Conservation (phyloP, 2,888 invertebrate species). For the Ichneumon xanthorius region DNA sequence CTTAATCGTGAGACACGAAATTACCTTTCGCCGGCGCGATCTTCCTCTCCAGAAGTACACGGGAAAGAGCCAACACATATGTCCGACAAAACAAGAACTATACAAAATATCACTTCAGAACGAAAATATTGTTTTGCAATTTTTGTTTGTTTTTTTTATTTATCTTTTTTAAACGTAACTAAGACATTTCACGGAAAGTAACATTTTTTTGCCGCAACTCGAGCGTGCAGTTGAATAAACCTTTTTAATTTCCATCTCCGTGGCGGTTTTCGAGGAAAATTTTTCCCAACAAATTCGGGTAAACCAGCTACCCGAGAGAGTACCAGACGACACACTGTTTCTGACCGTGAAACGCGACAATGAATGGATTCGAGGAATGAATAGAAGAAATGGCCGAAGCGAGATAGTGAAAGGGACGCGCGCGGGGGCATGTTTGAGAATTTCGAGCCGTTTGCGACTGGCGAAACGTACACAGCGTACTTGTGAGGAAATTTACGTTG, state of each 20-base stretch:
- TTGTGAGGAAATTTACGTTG: slow-evolving; percentile 41
- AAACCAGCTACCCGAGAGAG: slow-evolving; percentile 53
- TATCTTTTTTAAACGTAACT: not conserved
- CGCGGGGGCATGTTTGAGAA: slow-evolving; percentile 2
- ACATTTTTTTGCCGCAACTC: not conserved
- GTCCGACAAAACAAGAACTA: not conserved
- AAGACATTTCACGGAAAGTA: not conserved
- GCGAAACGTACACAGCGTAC: slow-evolving; percentile 48
- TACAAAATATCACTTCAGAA: not conserved
- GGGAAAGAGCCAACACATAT: slow-evolving; percentile 55
- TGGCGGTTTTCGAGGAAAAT: not conserved
- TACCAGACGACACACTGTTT: slow-evolving; percentile 15
- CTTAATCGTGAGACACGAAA: not conserved
- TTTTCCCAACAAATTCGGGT: not conserved
- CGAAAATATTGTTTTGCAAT: not conserved
- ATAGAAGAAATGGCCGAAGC: not conserved
- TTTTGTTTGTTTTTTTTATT: no score
- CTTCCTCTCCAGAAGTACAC: slow-evolving; percentile 47
- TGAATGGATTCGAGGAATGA: slow-evolving; percentile 28
- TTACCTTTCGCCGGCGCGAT: slow-evolving; percentile 61
- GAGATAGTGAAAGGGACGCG: not conserved
- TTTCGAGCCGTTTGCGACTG: slow-evolving; percentile 12
- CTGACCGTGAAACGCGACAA: slow-evolving; percentile 48
- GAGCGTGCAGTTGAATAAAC: not conserved
- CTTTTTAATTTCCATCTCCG: not conserved